Percentiles rank a stretch among this genome's conserved stretches.
Conservation (phyloP, 2,113 vertebrate genomes). For the Calonectris borealis region DNA sequence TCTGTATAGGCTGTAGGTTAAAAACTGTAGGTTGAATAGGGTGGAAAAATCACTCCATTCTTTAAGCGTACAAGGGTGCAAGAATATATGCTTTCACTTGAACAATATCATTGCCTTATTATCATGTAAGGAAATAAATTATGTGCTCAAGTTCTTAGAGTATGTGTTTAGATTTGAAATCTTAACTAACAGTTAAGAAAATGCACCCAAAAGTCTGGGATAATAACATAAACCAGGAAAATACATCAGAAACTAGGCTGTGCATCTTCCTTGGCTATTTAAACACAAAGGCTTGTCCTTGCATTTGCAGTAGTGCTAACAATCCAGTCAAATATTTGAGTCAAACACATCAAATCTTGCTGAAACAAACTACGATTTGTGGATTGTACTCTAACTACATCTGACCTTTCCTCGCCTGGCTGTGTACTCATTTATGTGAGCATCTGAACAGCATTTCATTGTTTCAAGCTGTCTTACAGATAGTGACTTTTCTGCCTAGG, state of each 20-base stretch:
- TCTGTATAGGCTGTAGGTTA: background rate
- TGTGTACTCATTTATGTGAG: background rate
- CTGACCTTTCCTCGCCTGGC: constrained; percentile 27
- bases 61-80: background rate
- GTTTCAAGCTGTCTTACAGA: background rate
- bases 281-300: constrained; percentile 15
- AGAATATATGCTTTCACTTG: background rate
- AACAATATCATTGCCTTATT: background rate
- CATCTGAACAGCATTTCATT: background rate
- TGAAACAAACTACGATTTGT: constrained; percentile 43
- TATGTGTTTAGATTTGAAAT: background rate
- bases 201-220: background rate
- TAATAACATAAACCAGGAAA: background rate
- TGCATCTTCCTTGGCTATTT: background rate
- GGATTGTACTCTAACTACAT: constrained; percentile 8
- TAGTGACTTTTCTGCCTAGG: background rate
- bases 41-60: background rate
- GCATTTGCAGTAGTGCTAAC: background rate
- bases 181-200: background rate
- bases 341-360: constrained; percentile 10
- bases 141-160: background rate
- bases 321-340: constrained; percentile 54
- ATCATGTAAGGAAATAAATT: background rate
- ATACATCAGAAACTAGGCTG: background rate
- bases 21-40: background rate